Conservation (phyloP, 2,113 vertebrate genomes). For the Physeter macrocephalus region DNA sequence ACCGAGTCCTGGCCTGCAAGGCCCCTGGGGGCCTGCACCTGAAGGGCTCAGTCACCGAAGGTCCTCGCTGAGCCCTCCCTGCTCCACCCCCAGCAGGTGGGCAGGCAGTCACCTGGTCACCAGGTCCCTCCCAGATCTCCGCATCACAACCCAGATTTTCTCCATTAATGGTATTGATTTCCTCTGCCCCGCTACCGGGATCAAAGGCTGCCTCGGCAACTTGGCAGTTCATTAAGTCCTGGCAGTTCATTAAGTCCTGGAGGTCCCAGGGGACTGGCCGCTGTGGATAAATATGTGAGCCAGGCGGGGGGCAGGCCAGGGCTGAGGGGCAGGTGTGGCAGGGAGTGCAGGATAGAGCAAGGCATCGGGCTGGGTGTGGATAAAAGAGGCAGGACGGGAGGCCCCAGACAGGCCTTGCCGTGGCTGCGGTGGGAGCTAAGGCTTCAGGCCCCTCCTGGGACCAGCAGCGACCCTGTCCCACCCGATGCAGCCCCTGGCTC, state of each 20-base stretch:
- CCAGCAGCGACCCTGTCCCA: background rate
- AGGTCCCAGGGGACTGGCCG: background rate
- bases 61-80: background rate
- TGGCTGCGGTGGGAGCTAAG: accelerated
- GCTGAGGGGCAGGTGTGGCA: background rate
- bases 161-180: constrained; percentile 40
- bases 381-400: background rate
- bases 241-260: background rate
- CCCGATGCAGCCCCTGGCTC: too few species aligned
- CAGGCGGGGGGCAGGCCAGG: background rate
- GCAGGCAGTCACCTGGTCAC: background rate
- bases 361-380: too few species aligned
- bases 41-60: background rate
- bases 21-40: background rate
- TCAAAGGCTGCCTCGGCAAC: constrained; percentile 9
- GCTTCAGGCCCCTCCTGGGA: accelerated
- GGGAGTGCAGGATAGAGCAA: background rate
- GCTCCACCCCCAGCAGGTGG: background rate
- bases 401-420: accelerated
- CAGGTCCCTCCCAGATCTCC: background rate
- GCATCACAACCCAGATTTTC: constrained; percentile 41
- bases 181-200: background rate
- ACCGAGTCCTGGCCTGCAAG: background rate
- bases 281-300: background rate
- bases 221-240: background rate